Evolutionary conservation across 1,140 invertebrate genomes (phyloP), one percentile per base, ranked within the genome.

Genomic region (Helicoverpa armigera): DNA sequence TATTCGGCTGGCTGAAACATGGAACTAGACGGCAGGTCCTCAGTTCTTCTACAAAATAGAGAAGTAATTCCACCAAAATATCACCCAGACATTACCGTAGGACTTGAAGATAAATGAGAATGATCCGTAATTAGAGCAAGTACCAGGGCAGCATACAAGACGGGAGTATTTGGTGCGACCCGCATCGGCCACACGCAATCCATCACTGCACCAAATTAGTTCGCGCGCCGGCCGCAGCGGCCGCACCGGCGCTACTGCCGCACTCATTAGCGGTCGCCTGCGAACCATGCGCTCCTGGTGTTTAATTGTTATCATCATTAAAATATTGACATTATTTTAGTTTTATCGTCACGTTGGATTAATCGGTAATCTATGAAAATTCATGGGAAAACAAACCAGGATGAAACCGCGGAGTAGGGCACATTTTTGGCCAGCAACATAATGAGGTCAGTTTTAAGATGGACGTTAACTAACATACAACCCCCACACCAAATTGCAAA

Each of bases 161-260:
- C 74, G 51, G 43, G 58, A 74, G 74, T 79, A 80, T 76, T 58
- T 61, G 74, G 79, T 77, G 75, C 63, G 77, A 79, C 50, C 77
- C 77, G 63, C 77, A 70, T 73, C 31, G 43, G 48, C 79, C 43
- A 23, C 73, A 72, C 75, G 80, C 89, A 91, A 94, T 92, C 90
- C 92, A 94, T 93, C 91, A 93, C 85, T 74, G 74, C 78, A 81
- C 82, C 87, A 89, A 92, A 94, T 94, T 94, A 93, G 92, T 94
- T 93, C 88, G 82, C 89, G 85, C 86, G 83, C 83, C 81, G 82
- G 86, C 90, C 91, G 82, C 93, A 89, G 79, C 85, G 77, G 82
- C 90, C 88, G 87, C 90, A 86, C 70, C 82, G 87, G 91, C 93
- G 91, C 93, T 88, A 88, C 90, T 90, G 91, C 90, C 89, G 91